A percentile compares a stretch with the other conserved stretches of the same genome.
Evolutionary conservation across 2,797 vertebrate species (phyloP).

Genomic region (Poecilia wingei): DNA sequence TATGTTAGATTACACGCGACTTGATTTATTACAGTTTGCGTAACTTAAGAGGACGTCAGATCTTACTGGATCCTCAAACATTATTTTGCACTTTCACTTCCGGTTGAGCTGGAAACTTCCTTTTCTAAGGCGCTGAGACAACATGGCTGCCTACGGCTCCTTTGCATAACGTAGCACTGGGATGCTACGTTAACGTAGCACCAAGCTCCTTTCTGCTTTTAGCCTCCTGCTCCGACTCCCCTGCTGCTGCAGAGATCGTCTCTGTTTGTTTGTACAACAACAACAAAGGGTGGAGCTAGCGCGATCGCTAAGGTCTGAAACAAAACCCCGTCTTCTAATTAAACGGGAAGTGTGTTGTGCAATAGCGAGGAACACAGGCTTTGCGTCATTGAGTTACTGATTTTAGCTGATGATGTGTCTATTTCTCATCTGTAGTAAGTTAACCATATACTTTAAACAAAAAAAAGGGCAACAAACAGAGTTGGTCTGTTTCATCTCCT

Average conservation of each 20-base stretch:
- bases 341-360: slow-evolving; percentile 67
- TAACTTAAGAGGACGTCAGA: neutral
- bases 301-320: slow-evolving; percentile 69
- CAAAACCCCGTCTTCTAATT: slow-evolving; percentile 79
- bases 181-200: slow-evolving; percentile 21
- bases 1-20: neutral
- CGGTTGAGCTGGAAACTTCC: neutral
- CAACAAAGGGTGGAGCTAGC: slow-evolving; percentile 76
- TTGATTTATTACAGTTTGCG: neutral
- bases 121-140: neutral
- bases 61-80: neutral
- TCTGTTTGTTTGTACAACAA: slow-evolving; percentile 62
- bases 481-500: slow-evolving; percentile 47
- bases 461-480: slow-evolving; percentile 46
- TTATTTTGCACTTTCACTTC: neutral
- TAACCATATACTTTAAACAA: slow-evolving; percentile 41
- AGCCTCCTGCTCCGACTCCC: slow-evolving; percentile 41
- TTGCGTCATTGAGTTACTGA: slow-evolving; percentile 73
- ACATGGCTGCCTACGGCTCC: neutral
- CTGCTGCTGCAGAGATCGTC: slow-evolving; percentile 56
- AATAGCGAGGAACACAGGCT: slow-evolving; percentile 54
- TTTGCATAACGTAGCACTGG: slow-evolving; percentile 24
- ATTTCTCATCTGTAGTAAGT: slow-evolving; percentile 56
- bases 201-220: slow-evolving; percentile 29
- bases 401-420: slow-evolving; percentile 59